These are phyloP conservation scores for Mycalesis mineus DNA, from an alignment of 2,888 invertebrate species.

Conservation along the genomic window DNA sequence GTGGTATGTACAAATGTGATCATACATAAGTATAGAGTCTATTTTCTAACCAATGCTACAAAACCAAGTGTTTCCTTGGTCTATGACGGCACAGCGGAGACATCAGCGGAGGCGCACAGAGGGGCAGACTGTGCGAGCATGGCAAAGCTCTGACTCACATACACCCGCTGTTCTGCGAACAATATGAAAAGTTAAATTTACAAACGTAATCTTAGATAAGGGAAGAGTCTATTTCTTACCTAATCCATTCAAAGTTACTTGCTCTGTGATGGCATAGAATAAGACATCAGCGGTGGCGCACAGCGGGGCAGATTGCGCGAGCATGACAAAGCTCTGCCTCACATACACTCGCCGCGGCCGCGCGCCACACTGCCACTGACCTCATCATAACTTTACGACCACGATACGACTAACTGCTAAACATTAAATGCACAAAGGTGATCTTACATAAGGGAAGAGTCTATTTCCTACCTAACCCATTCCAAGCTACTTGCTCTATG, in stretches of 20 bases:
- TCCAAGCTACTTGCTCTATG: slow-evolving; percentile 4
- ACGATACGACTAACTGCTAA: background rate
- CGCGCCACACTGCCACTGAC: background rate
- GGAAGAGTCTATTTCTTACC: too few species aligned
- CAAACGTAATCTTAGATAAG: too few species aligned
- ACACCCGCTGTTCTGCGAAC: slow-evolving; percentile 11
- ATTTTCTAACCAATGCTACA: too few species aligned
- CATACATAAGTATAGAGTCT: too few species aligned
- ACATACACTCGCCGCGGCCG: slow-evolving; percentile 22
- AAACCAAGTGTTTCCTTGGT: too few species aligned
- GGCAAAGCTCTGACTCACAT: slow-evolving; percentile 57
- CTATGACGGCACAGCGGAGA: slow-evolving; percentile 41
- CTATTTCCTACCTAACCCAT: too few species aligned
- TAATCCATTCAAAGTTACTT: too few species aligned
- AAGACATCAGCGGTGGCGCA: slow-evolving; percentile 50
- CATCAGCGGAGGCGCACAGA: slow-evolving; percentile 54
- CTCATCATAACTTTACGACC: background rate
- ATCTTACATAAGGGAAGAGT: too few species aligned
- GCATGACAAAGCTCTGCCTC: slow-evolving; percentile 65
- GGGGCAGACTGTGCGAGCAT: slow-evolving; percentile 69
- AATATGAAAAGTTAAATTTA: too few species aligned
- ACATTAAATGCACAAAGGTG: too few species aligned
- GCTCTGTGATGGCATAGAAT: slow-evolving; percentile 37
- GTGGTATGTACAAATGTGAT: too few species aligned
- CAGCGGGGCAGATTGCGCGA: slow-evolving; percentile 70